Base-by-base conservation (phyloP, 2,113 vertebrate genomes). In the Marcusenius ussheri region DNA sequence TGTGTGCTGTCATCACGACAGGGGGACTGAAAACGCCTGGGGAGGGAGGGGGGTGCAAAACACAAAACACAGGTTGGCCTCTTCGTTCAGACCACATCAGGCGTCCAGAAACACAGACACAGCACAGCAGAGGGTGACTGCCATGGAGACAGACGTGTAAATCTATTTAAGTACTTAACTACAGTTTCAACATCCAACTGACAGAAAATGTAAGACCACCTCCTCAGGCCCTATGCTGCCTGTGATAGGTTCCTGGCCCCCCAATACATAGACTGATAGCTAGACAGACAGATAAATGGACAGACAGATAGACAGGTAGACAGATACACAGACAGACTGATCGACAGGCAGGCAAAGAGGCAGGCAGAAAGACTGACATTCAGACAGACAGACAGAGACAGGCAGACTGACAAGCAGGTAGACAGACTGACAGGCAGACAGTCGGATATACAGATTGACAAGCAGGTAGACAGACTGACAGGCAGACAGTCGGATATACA, bases 1-100 rank as follows among this genome's bases (percentile, higher is more conserved):
- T 47, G 8, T 92, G 93, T 83, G 91, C 56, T 42, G 91, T 93
- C 90, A 87, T 87, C 46, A 46, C 91, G 92, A 92, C 74, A 49
- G 51, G 66, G 35, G 27, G 42, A 85, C 66, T 24, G 8, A 83
- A 90, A 91, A 89, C 35, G 24, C 45, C 91, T 83, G 47, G 46
- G 53, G 83, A 24, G 49, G 3, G 51, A n/a, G 7, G 7, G 21
- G 7, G 56, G 7, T 21, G 5, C 19, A 24, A 10, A 62, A n/a
- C 56, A n/a, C 56, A 24, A 62, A 62, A n/a, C 27, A 15, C 27
- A 74, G 66, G 27, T n/a, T 62, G 56, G 53, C 53, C 19, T 27
- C n/a, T 31, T 70, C n/a, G 11, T 3, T 74, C 27, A 35, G 66
- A 74, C 11, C n/a, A 74, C 66, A 31, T 11, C 27, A 74, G 66